These are phyloP conservation scores for Drosophila hydei DNA, from an alignment of 1,140 invertebrate genomes.

Conservation along the genomic window DNA sequence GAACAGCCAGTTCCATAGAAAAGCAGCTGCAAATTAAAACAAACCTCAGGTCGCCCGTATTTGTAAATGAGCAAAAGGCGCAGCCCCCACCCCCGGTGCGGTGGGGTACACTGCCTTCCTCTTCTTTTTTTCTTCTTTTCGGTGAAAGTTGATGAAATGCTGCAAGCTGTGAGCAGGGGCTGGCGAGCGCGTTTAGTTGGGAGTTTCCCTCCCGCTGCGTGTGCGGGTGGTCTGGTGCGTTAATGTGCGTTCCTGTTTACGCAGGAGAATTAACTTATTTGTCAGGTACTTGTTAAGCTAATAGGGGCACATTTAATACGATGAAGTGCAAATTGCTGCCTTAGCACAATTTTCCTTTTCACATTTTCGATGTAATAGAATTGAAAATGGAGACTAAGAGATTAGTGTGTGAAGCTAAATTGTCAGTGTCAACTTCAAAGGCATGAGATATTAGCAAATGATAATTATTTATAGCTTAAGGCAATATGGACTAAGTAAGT, in stretches of 20 bases:
- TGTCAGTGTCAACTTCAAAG: neutral
- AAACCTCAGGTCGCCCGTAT: slow-evolving; percentile 82
- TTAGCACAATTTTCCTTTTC: slow-evolving; percentile 11
- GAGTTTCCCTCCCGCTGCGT: slow-evolving; percentile 16
- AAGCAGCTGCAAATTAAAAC: slow-evolving; percentile 81
- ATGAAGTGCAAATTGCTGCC: slow-evolving; percentile 74
- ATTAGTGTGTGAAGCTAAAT: neutral
- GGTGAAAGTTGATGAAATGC: slow-evolving; percentile 43
- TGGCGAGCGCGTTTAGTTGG: slow-evolving; percentile 24
- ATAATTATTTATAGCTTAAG: too few relatives aligned
- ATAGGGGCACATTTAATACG: slow-evolving; percentile 78
- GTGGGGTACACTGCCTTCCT: neutral
- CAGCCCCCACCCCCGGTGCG: neutral
- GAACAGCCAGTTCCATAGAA: slow-evolving; percentile 57
- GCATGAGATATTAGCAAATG: neutral
- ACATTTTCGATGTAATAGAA: slow-evolving; percentile 1
- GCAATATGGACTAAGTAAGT: neutral
- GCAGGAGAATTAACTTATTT: slow-evolving; percentile 80
- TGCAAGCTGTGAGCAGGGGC: slow-evolving; percentile 4
- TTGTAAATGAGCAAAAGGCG: slow-evolving; percentile 75
- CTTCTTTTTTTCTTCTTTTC: slow-evolving; percentile 1
- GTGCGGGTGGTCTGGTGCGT: slow-evolving; percentile 33
- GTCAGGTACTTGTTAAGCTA: slow-evolving; percentile 82
- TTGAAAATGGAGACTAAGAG: neutral
- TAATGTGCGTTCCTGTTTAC: slow-evolving; percentile 77